Evolutionary conservation across 37 sponge, comb jelly and placozoan species (phyloP).

Genomic region (Cladorhizidae sp.): DNA sequence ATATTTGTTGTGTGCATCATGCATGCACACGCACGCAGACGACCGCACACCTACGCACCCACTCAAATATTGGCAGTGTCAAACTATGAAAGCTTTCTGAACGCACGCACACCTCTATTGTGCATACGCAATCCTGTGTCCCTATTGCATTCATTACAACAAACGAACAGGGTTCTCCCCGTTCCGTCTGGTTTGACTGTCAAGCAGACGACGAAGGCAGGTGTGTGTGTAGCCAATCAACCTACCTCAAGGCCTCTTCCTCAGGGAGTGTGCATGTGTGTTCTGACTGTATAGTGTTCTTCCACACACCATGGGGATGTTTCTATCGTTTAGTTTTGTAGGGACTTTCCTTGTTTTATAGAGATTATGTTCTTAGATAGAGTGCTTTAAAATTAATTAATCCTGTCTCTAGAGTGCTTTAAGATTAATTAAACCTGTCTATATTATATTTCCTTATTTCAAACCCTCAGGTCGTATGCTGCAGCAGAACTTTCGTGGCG

Average conservation of each 20-base stretch:
- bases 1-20: background rate
- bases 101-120: background rate
- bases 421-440: background rate
- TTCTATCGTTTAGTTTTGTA: no score
- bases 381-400: no score
- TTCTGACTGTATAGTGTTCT: background rate
- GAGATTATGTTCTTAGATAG: no score
- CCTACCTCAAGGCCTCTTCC: background rate
- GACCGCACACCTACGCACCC: slow-evolving; percentile 15
- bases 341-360: no score
- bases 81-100: no score
- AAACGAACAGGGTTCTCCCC: slow-evolving; percentile 47
- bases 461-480: slow-evolving; percentile 29
- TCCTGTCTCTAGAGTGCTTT: background rate
- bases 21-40: background rate
- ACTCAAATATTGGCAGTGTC: background rate
- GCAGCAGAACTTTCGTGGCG: slow-evolving; percentile 22
- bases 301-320: no score
- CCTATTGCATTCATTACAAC: slow-evolving; percentile 18
- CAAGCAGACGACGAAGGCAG: background rate
- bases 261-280: slow-evolving; percentile 1
- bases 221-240: background rate
- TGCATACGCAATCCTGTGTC: slow-evolving; percentile 26
- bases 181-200: background rate
- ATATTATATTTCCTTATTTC: background rate